Evolutionary conservation across 2,797 vertebrate genomes (phyloP).

Genomic region (Hippopotamyrus pictus): DNA sequence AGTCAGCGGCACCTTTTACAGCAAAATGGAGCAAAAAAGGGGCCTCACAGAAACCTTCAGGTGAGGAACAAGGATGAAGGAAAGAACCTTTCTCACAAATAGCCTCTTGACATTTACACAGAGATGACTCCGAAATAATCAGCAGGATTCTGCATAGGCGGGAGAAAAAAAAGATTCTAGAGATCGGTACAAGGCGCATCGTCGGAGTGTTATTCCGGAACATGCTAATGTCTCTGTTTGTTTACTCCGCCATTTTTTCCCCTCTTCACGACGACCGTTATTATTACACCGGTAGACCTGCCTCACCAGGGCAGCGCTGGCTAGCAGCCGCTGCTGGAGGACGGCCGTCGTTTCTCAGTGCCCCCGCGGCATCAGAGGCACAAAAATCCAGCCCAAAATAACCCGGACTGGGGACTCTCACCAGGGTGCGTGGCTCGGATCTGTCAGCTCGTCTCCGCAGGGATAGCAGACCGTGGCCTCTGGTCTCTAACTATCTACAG

Average conservation of each 20-base stretch:
- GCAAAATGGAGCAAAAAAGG: not conserved
- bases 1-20: not conserved
- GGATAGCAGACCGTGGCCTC: not conserved
- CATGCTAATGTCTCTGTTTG: not conserved
- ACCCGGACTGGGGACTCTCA: not conserved
- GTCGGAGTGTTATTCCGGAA: not conserved
- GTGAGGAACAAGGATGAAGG: not conserved
- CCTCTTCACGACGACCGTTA: not conserved
- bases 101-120: slow-evolving; percentile 13
- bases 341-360: not conserved
- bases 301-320: not conserved
- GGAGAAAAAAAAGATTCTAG: not conserved
- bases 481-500: not conserved
- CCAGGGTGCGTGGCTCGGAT: not conserved
- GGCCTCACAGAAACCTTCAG: not conserved
- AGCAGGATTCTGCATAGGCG: slow-evolving; percentile 2
- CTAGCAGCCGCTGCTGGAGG: not conserved
- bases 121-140: not conserved
- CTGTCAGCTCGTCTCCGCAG: not conserved
- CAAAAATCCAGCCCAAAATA: not conserved
- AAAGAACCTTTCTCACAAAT: not conserved
- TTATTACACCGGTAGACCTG: not conserved
- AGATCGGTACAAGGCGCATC: not conserved
- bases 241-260: not conserved
- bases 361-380: not conserved